phyloP scores from a whole-genome alignment of 2,888 invertebrate species.

The Patella caerulea region DNA sequence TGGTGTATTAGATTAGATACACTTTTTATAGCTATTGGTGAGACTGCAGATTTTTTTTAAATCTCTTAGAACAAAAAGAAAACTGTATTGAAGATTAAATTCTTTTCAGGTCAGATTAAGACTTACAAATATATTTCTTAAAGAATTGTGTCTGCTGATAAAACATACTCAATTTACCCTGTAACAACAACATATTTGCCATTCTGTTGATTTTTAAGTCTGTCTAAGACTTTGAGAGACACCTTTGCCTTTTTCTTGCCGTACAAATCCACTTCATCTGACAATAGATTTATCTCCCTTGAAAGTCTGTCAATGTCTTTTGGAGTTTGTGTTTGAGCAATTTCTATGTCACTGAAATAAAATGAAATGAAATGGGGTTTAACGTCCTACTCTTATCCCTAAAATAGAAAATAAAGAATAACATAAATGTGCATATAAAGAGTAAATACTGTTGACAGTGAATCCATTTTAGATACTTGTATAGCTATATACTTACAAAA shows the following conservation, averaged over 20 bases:
- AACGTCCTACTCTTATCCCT: no score
- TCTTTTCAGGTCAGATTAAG: no score
- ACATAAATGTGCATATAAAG: background rate
- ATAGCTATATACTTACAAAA: no score
- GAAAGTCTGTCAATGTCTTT: slow-evolving; percentile 86
- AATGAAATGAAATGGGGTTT: background rate
- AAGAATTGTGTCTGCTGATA: no score
- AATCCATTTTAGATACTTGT: no score
- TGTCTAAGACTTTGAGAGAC: slow-evolving; percentile 83
- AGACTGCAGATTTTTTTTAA: no score
- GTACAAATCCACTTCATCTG: slow-evolving; percentile 88
- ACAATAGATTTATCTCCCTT: slow-evolving; percentile 85
- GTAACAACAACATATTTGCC: slow-evolving; percentile 97
- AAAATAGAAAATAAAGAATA: background rate
- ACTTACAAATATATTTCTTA: no score
- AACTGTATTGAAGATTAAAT: background rate
- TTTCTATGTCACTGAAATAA: slow-evolving; percentile 81
- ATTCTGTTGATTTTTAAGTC: slow-evolving; percentile 79
- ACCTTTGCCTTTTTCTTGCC: slow-evolving; percentile 97
- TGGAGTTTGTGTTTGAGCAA: slow-evolving; percentile 89
- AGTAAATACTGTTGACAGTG: no score
- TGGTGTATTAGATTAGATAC: no score
- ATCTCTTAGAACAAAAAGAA: background rate
- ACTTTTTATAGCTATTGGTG: no score
- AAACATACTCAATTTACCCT: slow-evolving; percentile 78